A percentile compares a stretch with the other conserved stretches of the same genome.
Conservation (phyloP, 2,113 vertebrate genomes). For the Alces alces region DNA sequence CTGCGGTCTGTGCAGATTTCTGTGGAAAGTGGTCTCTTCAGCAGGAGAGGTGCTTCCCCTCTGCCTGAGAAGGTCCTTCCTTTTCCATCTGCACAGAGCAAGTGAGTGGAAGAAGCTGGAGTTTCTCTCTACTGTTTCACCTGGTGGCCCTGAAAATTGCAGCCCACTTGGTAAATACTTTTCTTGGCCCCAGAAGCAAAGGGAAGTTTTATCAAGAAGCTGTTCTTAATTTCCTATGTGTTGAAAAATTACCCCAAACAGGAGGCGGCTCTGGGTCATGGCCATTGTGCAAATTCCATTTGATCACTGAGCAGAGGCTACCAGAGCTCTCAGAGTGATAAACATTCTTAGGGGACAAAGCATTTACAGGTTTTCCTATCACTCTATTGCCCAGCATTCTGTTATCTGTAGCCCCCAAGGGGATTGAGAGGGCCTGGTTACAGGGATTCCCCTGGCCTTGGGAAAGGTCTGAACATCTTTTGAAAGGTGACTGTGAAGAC, state of each 20-base stretch:
- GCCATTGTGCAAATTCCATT: conserved; percentile 14
- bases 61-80: not conserved
- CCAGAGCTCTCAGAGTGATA: not conserved
- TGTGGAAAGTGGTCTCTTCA: not conserved
- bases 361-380: not conserved
- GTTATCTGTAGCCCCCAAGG: not conserved
- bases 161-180: not conserved
- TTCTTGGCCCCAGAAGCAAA: not conserved
- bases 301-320: conserved; percentile 46
- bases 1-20: not conserved
- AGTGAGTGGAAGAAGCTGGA: not conserved
- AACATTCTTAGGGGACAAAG: not conserved
- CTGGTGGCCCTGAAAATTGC: not conserved
- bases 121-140: not conserved
- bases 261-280: not conserved
- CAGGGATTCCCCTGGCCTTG: not conserved
- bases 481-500: not conserved
- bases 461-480: not conserved
- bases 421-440: not conserved
- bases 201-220: conserved; percentile 4
- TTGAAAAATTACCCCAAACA: conserved; percentile 32
- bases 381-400: not conserved
- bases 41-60: not conserved
- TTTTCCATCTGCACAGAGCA: not conserved
- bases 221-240: conserved; percentile 21